Base-by-base conservation (phyloP, 2,888 invertebrate genomes). In the Bombylius major region DNA sequence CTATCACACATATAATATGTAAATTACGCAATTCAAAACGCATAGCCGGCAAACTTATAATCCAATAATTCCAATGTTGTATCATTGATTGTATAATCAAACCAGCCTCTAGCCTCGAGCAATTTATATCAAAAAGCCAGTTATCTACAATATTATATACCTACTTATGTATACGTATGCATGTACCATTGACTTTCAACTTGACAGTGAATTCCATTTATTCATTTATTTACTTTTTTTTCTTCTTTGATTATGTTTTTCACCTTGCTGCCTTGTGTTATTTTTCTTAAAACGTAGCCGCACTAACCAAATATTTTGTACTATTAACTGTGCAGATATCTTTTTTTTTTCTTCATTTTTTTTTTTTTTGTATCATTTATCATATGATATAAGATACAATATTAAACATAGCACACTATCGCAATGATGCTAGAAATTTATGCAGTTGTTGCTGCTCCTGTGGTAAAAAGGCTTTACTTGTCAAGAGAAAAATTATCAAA, bases 191-290 rank as follows among this genome's bases (percentile, higher is more conserved):
- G 47, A 53, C 50, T 56, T 56, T 53, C 53, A 50, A 56, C 56
- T 53, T 56, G 56, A 53, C 56, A 56, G 56, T 56, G 56, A 56
- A 56, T 53, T 56, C 53, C 50, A 50, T 48, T 49, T 56, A 49
- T 49, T 52, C 50, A 53, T 56, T 47, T 48, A 8, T 36, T 36
- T 36, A 36, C 9, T 36, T 36, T 36, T 6, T 9, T 36, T 36
- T 36, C 4, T 36, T 42, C 11, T 42, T 42, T 42, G 39, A 42
- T 5, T 42, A 42, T 6, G 11, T 23, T 23, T 47, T 53, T 53
- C 52, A 53, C 42, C 52, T 50, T 34, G 14, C 42, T n/a, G 33
- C 23, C 23, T 23, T 23, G 23, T 23, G 3, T 23, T 23, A 23
- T 23, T 23, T 23, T 23, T 23, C 23, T 23, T 23, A 23, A 23